These are phyloP conservation scores for Galbula dea DNA, from an alignment of 2,113 vertebrate genomes.

Conservation along the genomic window DNA sequence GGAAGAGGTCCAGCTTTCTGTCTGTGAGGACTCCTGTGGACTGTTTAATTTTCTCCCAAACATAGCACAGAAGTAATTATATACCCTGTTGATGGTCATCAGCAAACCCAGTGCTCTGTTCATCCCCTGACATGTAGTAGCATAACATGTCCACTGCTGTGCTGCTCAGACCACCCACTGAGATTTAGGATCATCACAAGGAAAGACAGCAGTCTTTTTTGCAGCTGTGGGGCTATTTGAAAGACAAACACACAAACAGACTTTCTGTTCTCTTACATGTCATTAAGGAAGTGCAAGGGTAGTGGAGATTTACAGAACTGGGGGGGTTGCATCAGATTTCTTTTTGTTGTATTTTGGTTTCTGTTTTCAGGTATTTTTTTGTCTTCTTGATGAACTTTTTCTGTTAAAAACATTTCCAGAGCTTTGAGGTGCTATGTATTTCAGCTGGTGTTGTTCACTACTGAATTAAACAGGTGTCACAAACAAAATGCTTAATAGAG, in stretches of 20 bases:
- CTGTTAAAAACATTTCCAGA: neutral
- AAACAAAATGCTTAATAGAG: neutral
- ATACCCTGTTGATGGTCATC: neutral
- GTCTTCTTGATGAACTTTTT: neutral
- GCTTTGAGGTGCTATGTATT: neutral
- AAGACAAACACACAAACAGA: neutral
- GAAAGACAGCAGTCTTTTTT: neutral
- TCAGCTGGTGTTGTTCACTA: neutral
- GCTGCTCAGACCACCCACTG: neutral
- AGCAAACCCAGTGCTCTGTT: rapidly evolving
- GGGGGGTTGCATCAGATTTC: neutral
- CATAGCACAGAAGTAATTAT: neutral
- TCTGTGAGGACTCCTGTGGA: rapidly evolving
- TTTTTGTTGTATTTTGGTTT: neutral
- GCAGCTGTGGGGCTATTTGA: neutral
- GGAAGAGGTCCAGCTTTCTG: neutral
- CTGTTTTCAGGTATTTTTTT: neutral
- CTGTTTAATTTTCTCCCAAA: neutral
- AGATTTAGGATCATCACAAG: neutral
- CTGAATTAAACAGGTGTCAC: neutral
- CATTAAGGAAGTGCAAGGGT: neutral
- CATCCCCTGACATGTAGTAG: neutral
- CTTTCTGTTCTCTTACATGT: neutral
- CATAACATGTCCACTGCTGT: rapidly evolving
- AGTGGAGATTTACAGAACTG: neutral